Conservation (phyloP, 2,888 invertebrate genomes). For the Myathropa florea region DNA sequence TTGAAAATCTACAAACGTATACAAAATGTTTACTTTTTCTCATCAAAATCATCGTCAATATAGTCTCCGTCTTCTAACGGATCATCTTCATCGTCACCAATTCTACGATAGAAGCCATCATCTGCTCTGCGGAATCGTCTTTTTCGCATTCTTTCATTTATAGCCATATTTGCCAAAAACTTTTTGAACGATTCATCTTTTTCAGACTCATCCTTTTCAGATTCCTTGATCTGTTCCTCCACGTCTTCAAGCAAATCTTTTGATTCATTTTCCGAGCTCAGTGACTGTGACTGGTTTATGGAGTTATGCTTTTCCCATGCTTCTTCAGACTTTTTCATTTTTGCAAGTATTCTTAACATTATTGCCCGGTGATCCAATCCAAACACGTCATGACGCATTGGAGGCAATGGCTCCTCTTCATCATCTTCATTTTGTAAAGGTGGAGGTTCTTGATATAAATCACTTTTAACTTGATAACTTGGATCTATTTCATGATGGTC, state of each 20-base stretch:
- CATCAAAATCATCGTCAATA: slow-evolving; percentile 73
- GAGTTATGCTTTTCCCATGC: slow-evolving; percentile 81
- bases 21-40: slow-evolving; percentile 10
- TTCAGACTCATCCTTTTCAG: slow-evolving; percentile 42
- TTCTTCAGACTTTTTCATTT: slow-evolving; percentile 82
- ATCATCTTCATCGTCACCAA: slow-evolving; percentile 43
- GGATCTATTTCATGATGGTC: slow-evolving; percentile 81
- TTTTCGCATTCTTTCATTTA: slow-evolving; percentile 74
- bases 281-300: background rate
- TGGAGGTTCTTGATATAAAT: slow-evolving; percentile 50
- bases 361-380: slow-evolving; percentile 86
- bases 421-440: slow-evolving; percentile 68
- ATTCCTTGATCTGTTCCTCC: background rate
- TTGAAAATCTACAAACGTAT: background rate
- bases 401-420: slow-evolving; percentile 81
- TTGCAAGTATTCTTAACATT: slow-evolving; percentile 82
- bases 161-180: slow-evolving; percentile 19
- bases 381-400: slow-evolving; percentile 87
- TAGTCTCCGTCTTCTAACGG: slow-evolving; percentile 74
- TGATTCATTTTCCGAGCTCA: background rate
- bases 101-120: slow-evolving; percentile 37
- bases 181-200: slow-evolving; percentile 71
- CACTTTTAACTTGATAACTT: slow-evolving; percentile 76
- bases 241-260: background rate
- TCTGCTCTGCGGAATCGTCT: slow-evolving; percentile 57